Evolutionary conservation across 2,888 invertebrate species (phyloP), one percentile per base, ranked within the genome.

Genomic region (Calliopum simillimum): DNA sequence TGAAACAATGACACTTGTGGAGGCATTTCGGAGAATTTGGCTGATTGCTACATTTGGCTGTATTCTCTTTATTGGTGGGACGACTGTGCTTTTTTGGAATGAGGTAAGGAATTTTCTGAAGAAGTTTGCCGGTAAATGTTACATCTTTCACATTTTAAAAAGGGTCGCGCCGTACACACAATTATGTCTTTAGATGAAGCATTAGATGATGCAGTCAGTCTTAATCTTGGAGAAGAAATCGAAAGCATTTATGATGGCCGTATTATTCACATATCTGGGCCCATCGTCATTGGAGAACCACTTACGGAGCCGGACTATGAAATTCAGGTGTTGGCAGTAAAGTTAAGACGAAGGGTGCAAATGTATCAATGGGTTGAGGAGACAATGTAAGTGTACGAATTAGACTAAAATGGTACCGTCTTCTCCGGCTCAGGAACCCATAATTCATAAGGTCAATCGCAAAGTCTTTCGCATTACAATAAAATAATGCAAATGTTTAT

Each of bases 351-450:
- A 71, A 88, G 94, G 69, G 96, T 96, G 0, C 96, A 97, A 85
- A 96, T 97, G 95, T 97, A 93, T 84, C 97, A 97, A 81, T 97
- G 97, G 97, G 90, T 95, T 69, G 96, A 97, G 79, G 94, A 94
- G 71, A 76, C 82, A 0, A 76, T 85, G 78, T 84, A 79, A 74
- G 82, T 77, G 21, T 2, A 21, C 21, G 2, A 13, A n/a, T n/a
- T n/a, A n/a, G n/a, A n/a, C n/a, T n/a, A 46, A n/a, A 19, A 12
- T 51, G 53, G 3, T 53, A 5, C 13, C 6, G 13, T 33, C n/a
- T 19, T 4, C n/a, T n/a, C n/a, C n/a, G n/a, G n/a, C n/a, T n/a
- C n/a, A n/a, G n/a, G n/a, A n/a, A n/a, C n/a, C n/a, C n/a, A n/a
- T n/a, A n/a, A n/a, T n/a, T n/a, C n/a, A n/a, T n/a, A n/a, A n/a